Evolutionary conservation across 2,797 vertebrate genomes (phyloP), one percentile per base, ranked within the genome.

Genomic region (Pempheris klunzingeri): DNA sequence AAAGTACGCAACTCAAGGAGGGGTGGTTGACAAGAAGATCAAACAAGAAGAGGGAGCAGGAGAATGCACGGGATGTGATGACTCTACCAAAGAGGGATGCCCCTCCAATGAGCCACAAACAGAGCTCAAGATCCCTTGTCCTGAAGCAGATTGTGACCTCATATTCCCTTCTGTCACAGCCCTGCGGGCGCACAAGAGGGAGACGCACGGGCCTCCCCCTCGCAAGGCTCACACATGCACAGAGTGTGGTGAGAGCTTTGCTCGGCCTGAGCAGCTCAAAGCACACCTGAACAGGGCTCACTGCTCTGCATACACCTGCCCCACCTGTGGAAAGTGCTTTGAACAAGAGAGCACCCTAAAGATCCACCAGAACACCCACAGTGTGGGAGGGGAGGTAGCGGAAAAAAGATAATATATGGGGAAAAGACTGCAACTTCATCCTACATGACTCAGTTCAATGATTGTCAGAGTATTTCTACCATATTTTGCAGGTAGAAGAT

Each of bases 121-220:
- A 0, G 54, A 85, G 64, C 90, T 91, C 4, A 76, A 93, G 77
- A 94, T 95, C 61, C 94, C 93, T 5, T 96, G 95, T 87, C 59
- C 95, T 2, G 86, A 92, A 72, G 66, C 72, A 38, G 71, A 92
- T 30, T 96, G 95, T 78, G 91, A 94, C 67, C 88, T 90, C 24
- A 32, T 70, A 30, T 96, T 96, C 70, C 83, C 93, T 15, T 81
- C 90, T 70, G 62, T 93, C 72, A 81, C 77, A 41, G 90, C 90
- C 63, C 87, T 96, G 46, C 86, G 94, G 67, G 86, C 74, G 13
- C 95, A 95, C 78, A 96, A 93, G 82, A 94, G 84, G 61, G 84
- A 82, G 5, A 17, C 62, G 4, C 95, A 95, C 53, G 71, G 71
- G 0, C 79, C 75, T 26, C 22, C 38, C 2, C 20, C 74, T 61